Base-by-base conservation (phyloP, 2,113 vertebrate species). In the Copsychus sechellarum region DNA sequence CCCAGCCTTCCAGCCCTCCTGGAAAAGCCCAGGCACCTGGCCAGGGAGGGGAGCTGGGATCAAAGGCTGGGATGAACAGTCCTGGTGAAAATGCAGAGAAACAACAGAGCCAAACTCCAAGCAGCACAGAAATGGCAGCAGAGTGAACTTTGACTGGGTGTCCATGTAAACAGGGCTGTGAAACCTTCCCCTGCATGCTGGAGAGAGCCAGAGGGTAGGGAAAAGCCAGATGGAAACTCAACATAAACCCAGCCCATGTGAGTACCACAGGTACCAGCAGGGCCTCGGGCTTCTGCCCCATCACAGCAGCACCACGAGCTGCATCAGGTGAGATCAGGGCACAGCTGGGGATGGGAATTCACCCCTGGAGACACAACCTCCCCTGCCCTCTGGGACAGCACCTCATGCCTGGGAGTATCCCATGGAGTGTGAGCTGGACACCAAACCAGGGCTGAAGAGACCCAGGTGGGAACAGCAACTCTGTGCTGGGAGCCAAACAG, bases 351-450 rank as follows among this genome's bases (percentile, higher is more conserved):
- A 20, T 47, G 62, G 31, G 12, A 74, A 29, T 60, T 29, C n/a
- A 40, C 7, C 12, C 5, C 1, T 19, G 51, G 38, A 48, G 51
- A 45, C 67, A 71, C 16, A 43, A 6, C n/a, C 42, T 29, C 8
- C 38, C 31, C 17, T 12, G 6, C 9, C 29, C 57, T 36, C 29
- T 4, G 1, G 19, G 51, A 71, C 40, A 66, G 42, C 50, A 22
- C 50, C 50, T 79, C 57, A 1, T 16, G n/a, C 4, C 61, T 60
- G 21, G 14, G 38, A 73, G 16, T 38, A 22, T 54, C 38, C 71
- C 34, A 8, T 0, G 10, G 9, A 34, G 28, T 12, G 28, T 0
- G 1, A 89, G 48, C 48, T 67, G 62, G 23, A 17, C 62, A 56
- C 58, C 47, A 62, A 72, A 54, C 23, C 33, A 15, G 0, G 4